Conservation (phyloP, 2,113 vertebrate species). For the Henicopernis longicauda region DNA sequence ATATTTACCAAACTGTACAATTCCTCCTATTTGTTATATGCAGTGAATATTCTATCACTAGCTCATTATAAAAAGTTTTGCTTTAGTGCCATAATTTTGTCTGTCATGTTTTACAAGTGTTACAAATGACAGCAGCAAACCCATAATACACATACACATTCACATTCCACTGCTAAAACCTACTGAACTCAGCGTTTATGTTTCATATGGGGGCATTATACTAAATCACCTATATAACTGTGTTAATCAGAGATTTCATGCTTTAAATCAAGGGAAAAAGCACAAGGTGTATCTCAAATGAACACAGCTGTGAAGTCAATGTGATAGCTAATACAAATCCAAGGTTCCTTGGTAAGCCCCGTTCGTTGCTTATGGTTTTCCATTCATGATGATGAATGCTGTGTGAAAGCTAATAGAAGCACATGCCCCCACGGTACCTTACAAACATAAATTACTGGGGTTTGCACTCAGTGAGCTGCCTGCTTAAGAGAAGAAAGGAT, state of each 20-base stretch:
- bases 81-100: background rate
- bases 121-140: background rate
- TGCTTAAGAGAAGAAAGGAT: background rate
- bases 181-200: background rate
- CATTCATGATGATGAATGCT: background rate
- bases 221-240: background rate
- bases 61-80: background rate
- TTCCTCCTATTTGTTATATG: background rate
- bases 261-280: background rate
- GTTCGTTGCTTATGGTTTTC: background rate
- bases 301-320: background rate
- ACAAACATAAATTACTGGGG: background rate
- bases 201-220: background rate
- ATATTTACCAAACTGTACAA: background rate
- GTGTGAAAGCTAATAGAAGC: background rate
- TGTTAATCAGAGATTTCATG: background rate
- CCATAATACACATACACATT: background rate
- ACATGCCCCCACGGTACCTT: background rate
- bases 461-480: background rate
- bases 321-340: background rate
- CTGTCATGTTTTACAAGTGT: background rate
- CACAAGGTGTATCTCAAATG: background rate
- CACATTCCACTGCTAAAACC: background rate
- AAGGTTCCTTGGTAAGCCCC: background rate
- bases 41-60: background rate